These are phyloP conservation scores for Melangyna quadrimaculata DNA, from an alignment of 2,888 invertebrate genomes.

Conservation along the genomic window DNA sequence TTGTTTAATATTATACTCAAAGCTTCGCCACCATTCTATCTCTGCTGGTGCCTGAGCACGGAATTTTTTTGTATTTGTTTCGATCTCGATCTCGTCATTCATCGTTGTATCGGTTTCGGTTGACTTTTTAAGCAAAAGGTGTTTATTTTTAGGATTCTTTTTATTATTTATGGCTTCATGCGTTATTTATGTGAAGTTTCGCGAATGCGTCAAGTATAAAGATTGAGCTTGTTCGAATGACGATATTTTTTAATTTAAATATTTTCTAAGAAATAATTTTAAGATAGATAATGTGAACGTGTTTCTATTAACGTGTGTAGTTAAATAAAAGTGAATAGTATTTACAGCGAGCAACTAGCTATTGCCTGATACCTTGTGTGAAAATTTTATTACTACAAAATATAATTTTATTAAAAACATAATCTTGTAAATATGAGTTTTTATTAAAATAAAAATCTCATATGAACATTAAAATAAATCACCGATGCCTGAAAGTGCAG, in stretches of 20 bases:
- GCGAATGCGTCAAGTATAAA: constrained; percentile 52
- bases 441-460: too few species aligned
- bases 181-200: constrained; percentile 57
- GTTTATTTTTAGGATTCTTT: constrained; percentile 57
- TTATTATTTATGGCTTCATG: neutral
- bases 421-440: too few species aligned
- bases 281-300: too few species aligned
- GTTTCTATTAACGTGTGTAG: neutral
- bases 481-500: constrained; percentile 52
- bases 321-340: neutral
- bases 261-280: neutral
- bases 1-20: constrained; percentile 61
- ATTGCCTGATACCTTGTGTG: too few species aligned
- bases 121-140: constrained; percentile 52
- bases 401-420: too few species aligned
- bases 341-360: too few species aligned
- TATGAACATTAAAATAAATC: neutral
- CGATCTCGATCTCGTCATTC: constrained; percentile 24
- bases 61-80: constrained; percentile 39
- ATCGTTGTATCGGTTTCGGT: constrained; percentile 49
- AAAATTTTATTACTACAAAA: too few species aligned
- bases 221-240: constrained; percentile 42
- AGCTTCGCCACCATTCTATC: constrained; percentile 61
- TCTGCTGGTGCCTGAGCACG: constrained; percentile 49
- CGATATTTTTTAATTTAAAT: neutral